Conservation (phyloP, 2,113 vertebrate genomes). For the Myiagra hebetior region DNA sequence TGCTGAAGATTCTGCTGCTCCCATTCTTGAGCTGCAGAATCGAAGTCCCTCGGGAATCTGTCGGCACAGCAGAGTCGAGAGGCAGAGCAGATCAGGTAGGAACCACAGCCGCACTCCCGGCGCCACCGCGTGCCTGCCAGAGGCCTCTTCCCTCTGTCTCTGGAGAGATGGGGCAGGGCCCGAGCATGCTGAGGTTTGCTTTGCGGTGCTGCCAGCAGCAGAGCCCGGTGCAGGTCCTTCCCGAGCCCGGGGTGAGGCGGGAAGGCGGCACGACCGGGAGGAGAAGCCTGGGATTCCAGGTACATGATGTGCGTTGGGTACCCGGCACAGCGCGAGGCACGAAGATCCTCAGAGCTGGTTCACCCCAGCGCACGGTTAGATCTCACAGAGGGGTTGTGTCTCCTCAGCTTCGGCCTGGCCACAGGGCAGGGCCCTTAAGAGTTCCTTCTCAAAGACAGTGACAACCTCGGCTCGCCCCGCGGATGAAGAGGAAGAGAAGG, state of each 20-base stretch:
- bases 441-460: neutral
- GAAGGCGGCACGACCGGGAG: slow-evolving; percentile 1
- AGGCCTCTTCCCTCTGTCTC: neutral
- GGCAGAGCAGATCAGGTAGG: slow-evolving; percentile 78
- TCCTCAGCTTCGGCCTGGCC: slow-evolving; percentile 17
- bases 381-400: neutral
- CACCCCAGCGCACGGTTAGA: rapidly evolving
- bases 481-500: slow-evolving; percentile 3
- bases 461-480: neutral
- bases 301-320: rapidly evolving
- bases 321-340: neutral
- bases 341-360: neutral
- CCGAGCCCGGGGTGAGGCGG: neutral
- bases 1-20: slow-evolving; percentile 79
- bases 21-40: slow-evolving; percentile 82
- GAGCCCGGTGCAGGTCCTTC: neutral
- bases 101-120: neutral
- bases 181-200: neutral
- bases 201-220: neutral
- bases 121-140: neutral
- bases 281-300: neutral
- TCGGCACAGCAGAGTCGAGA: slow-evolving; percentile 75
- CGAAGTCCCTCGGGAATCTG: slow-evolving; percentile 75
- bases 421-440: neutral
- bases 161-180: neutral